Base-by-base conservation (phyloP, 1,140 invertebrate genomes). In the Bombus pascuorum region DNA sequence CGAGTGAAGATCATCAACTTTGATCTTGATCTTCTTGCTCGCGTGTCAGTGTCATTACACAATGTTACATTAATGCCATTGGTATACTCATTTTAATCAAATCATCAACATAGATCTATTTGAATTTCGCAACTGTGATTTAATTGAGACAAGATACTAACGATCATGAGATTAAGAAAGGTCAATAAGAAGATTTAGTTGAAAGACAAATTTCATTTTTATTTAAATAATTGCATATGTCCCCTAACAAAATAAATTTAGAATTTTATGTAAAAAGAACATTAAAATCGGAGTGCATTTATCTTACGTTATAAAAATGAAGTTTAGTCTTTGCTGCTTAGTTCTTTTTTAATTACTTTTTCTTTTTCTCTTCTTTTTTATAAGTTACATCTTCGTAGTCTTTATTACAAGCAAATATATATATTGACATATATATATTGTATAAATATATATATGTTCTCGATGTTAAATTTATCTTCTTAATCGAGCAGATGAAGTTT, bases 91-190 rank as follows among this genome's bases (percentile, higher is more conserved):
- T 82, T 65, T 82, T 65, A 75, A 65, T 76, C 9, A 25, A 76
- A 66, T 83, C 42, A 75, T 57, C 18, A 59, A 13, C 25, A 37
- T 53, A 71, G 3, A 71, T 47, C 15, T 71, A 22, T 44, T 62
- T 8, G 70, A 65, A 18, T 73, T 73, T 73, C 25, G 28, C 37
- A 57, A 25, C 79, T 72, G 79, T 81, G 68, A 81, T 81, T 22
- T 44, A n/a, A 34, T 37, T 18, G 18, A 57, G 4, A 39, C 34
- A 15, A 59, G 13, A 57, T 53, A 70, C 22, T 70, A 53, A 39
- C 3, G 34, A 13, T 28, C 37, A 12, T 39, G 68, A 39, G 44
- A 62, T 39, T 39, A 59, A 72, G 15, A 6, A 9, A 79, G 13
- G 28, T 68, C 32, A 42, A 68, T 47, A 44, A 68, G 42, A 80